Conservation (phyloP, 2,797 vertebrate genomes). For the Alosa sapidissima region DNA sequence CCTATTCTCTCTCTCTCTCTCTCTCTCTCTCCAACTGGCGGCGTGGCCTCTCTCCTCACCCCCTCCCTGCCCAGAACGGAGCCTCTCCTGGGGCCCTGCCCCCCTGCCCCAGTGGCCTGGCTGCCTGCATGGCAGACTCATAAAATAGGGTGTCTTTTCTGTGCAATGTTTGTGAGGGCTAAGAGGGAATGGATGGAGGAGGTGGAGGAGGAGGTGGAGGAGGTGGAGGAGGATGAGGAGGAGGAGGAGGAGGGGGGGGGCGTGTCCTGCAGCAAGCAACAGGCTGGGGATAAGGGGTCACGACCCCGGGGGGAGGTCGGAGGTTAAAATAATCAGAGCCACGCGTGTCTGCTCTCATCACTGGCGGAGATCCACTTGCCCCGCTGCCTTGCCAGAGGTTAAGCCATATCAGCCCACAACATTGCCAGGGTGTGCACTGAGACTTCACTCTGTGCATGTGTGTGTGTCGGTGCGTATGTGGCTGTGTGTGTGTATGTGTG, state of each 20-base stretch:
- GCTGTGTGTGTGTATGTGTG: neutral
- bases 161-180: neutral
- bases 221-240: no score
- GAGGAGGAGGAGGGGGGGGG: no score
- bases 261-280: neutral
- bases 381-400: slow-evolving; percentile 54
- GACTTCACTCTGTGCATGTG: neutral
- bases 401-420: no score
- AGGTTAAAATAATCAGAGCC: slow-evolving; percentile 55
- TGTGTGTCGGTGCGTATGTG: neutral
- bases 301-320: slow-evolving; percentile 36
- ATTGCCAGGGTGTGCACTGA: neutral
- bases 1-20: slow-evolving; percentile 1
- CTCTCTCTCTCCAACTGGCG: neutral
- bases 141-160: neutral
- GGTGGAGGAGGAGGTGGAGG: neutral
- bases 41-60: neutral
- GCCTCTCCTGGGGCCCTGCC: neutral
- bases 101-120: no score
- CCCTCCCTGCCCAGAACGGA: neutral
- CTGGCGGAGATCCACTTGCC: slow-evolving; percentile 47
- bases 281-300: neutral
- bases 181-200: neutral
- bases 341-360: slow-evolving; percentile 54
- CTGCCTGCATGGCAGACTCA: no score